Conservation (phyloP, 2,797 vertebrate genomes). For the Antrozous pallidus region DNA sequence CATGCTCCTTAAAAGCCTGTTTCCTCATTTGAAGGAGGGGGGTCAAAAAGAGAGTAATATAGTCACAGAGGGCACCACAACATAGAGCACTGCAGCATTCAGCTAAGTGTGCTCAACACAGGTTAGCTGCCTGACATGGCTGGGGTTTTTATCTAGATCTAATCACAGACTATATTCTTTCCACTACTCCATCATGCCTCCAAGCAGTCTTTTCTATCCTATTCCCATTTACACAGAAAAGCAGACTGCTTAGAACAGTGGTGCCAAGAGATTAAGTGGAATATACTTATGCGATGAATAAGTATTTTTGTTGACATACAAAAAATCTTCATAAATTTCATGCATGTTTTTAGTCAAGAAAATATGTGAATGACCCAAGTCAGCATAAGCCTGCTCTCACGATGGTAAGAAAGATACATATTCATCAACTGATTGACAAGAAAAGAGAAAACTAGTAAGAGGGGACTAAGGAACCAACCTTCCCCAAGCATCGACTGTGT, state of each 20-base stretch:
- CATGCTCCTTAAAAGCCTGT: not conserved
- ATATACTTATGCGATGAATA: slow-evolving; percentile 19
- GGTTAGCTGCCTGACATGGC: not conserved
- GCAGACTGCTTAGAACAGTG: not conserved
- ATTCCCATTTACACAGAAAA: slow-evolving; percentile 31
- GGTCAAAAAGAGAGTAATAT: not conserved
- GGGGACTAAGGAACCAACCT: not conserved
- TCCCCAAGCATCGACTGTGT: not conserved
- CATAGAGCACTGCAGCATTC: not conserved
- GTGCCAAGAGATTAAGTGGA: not conserved
- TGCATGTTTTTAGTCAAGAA: slow-evolving; percentile 34
- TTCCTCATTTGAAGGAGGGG: not conserved
- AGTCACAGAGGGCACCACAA: not conserved
- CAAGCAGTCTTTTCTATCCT: not conserved
- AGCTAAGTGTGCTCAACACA: not conserved
- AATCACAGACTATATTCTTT: not conserved
- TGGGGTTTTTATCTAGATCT: not conserved
- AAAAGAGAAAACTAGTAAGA: slow-evolving; percentile 14
- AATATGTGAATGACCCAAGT: slow-evolving; percentile 25
- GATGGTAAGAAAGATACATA: slow-evolving; percentile 11
- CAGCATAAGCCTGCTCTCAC: not conserved
- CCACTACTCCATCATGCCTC: not conserved
- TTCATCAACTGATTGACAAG: not conserved
- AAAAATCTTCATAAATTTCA: slow-evolving; percentile 1
- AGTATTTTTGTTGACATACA: not conserved